phyloP scores from a whole-genome alignment of 30 jellyfish, hydroid and myxozoan genomes.

The Cassiopea andromeda region DNA sequence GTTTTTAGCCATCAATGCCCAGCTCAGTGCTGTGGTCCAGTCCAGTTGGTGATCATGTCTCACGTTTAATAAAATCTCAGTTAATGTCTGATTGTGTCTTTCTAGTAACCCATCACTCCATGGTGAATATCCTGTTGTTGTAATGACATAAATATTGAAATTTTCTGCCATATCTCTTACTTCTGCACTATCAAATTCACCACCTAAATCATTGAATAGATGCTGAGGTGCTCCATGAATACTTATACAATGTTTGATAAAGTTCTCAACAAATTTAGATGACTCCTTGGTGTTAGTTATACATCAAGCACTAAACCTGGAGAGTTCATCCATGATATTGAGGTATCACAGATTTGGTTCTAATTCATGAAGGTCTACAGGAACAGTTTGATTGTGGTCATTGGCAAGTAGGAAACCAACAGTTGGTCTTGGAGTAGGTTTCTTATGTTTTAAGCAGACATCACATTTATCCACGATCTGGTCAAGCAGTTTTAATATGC shows the following conservation, averaged over 20 bases:
- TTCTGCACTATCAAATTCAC: not conserved
- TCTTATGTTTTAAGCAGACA: too few species aligned
- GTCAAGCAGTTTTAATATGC: too few species aligned
- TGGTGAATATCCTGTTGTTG: not conserved
- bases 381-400: too few species aligned
- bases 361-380: too few species aligned
- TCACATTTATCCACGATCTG: too few species aligned
- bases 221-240: not conserved
- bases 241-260: not conserved
- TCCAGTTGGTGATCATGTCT: not conserved
- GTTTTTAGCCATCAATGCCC: not conserved
- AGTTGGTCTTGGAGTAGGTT: too few species aligned
- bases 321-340: too few species aligned
- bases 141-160: not conserved
- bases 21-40: not conserved
- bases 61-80: not conserved
- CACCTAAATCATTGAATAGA: not conserved
- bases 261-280: not conserved
- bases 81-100: not conserved
- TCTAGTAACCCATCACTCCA: not conserved
- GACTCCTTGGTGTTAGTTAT: too few species aligned
- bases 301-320: too few species aligned
- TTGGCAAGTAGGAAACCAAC: too few species aligned
- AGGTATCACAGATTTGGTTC: not conserved
- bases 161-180: not conserved